Conservation (phyloP, 2,797 vertebrate species). For the Myotis findleyi region DNA sequence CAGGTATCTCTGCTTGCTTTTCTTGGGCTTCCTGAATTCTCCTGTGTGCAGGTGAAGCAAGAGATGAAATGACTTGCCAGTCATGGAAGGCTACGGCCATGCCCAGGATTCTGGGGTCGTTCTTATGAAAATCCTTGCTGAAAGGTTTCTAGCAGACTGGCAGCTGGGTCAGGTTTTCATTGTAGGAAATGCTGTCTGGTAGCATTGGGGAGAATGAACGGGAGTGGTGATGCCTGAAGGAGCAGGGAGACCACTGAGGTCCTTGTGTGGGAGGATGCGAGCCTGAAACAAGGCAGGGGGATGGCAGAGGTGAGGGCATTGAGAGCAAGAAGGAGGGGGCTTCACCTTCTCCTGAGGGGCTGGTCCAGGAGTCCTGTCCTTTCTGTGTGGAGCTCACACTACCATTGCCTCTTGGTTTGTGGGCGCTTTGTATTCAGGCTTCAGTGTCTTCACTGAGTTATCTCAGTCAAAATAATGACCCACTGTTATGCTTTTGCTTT, state of each 20-base stretch:
- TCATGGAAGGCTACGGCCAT: background rate
- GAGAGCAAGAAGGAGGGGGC: background rate
- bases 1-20: background rate
- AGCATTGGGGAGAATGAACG: background rate
- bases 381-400: background rate
- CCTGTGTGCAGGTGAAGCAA: background rate
- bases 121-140: background rate
- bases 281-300: background rate
- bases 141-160: background rate
- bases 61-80: background rate
- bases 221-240: background rate
- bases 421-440: background rate
- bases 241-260: background rate
- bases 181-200: background rate
- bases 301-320: rapidly evolving
- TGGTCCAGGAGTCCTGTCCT: background rate
- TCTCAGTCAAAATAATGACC: background rate
- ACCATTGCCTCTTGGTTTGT: background rate
- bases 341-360: background rate
- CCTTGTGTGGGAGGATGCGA: too few relatives aligned
- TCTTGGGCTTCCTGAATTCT: background rate
- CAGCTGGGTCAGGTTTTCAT: background rate
- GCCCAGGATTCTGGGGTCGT: background rate
- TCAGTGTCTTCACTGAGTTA: background rate
- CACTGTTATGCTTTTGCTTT: background rate